phyloP scores from a whole-genome alignment of 2,113 vertebrate species.

The human region DNA sequence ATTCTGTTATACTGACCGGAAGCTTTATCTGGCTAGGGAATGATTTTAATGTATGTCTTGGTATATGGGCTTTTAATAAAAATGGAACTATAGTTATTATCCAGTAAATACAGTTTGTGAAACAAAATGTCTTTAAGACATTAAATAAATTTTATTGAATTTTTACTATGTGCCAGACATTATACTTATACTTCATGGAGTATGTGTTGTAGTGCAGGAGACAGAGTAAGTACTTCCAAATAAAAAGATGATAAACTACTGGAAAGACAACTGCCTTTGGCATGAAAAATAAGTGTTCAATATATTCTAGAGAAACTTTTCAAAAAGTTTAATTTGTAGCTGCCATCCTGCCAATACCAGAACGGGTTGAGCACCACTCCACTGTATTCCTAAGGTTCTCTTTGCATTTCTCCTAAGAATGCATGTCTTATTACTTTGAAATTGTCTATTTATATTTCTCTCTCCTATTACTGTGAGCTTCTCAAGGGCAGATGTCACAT shows the following conservation, averaged over 20 bases:
- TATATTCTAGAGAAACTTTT: background rate
- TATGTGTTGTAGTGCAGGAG: background rate
- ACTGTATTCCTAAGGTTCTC: background rate
- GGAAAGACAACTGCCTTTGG: background rate
- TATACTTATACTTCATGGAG: background rate
- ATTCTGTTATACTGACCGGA: background rate
- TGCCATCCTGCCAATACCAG: background rate
- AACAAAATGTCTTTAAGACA: conserved; percentile 6
- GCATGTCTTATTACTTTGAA: background rate
- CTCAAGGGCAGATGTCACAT: background rate
- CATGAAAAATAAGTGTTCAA: background rate
- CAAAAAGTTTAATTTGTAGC: background rate
- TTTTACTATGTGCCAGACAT: background rate
- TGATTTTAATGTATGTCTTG: background rate
- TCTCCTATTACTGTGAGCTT: background rate
- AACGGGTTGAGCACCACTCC: background rate
- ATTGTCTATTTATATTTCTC: background rate
- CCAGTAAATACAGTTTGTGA: background rate
- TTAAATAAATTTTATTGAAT: background rate
- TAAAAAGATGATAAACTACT: background rate
- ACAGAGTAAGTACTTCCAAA: background rate
- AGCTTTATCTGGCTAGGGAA: background rate
- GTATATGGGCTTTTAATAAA: background rate
- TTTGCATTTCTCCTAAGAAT: background rate
- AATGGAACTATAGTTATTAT: background rate